These are phyloP conservation scores for Molothrus ater DNA, from an alignment of 2,797 vertebrate genomes.

Conservation along the genomic window DNA sequence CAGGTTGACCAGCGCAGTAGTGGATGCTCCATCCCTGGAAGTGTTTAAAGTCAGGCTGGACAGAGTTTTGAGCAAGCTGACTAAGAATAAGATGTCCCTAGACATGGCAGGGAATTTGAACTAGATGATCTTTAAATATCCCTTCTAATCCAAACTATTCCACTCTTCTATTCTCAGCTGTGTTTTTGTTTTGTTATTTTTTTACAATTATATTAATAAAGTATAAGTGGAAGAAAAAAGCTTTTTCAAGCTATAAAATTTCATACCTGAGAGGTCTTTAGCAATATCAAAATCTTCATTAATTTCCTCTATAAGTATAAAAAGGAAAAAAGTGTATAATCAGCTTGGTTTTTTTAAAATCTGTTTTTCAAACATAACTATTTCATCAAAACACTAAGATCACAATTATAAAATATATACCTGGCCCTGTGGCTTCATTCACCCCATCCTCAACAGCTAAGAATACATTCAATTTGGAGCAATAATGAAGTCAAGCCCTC, in stretches of 20 bases:
- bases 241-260: neutral
- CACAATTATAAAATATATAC: constrained; percentile 14
- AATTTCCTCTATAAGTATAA: neutral
- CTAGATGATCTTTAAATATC: neutral
- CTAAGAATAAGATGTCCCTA: neutral
- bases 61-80: neutral
- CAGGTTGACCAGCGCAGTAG: neutral
- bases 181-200: neutral
- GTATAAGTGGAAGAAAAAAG: neutral
- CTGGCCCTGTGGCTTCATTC: constrained; percentile 62
- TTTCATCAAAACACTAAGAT: neutral
- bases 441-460: constrained; percentile 63
- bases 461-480: neutral
- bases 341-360: neutral
- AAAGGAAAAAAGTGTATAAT: neutral
- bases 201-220: neutral
- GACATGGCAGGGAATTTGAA: neutral
- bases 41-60: neutral
- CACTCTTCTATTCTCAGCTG: neutral
- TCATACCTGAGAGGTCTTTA: constrained; percentile 12
- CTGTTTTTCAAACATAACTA: neutral
- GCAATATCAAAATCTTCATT: neutral
- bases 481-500: neutral
- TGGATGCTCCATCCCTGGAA: neutral
- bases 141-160: neutral